Evolutionary conservation across 2,888 invertebrate genomes (phyloP).

Genomic region (Adelphocoris suturalis): DNA sequence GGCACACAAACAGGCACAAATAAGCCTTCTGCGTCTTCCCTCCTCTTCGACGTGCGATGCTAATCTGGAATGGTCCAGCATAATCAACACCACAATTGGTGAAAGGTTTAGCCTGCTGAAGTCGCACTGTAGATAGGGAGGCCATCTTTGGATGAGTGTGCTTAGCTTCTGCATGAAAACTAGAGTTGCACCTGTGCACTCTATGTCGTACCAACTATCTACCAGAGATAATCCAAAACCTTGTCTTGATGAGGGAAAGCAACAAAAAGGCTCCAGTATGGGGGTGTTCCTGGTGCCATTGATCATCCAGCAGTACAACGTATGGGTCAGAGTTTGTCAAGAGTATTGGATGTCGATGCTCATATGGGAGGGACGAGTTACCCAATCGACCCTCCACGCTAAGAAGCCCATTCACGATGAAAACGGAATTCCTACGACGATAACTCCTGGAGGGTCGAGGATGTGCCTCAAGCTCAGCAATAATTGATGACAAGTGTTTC

Average conservation of each 20-base stretch:
- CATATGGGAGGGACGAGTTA: conserved; percentile 66
- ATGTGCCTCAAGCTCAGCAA: no score
- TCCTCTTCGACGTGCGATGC: conserved; percentile 15
- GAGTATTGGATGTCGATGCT: conserved; percentile 37
- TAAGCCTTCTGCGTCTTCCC: conserved; percentile 61
- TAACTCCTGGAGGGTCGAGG: no score
- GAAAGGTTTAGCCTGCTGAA: conserved; percentile 36
- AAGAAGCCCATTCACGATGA: no score
- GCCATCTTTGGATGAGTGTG: conserved; percentile 66
- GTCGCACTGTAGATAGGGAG: conserved; percentile 50
- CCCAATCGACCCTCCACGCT: neutral
- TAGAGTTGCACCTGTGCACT: conserved; percentile 34
- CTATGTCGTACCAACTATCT: conserved; percentile 6
- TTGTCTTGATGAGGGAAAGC: neutral
- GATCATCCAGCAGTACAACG: conserved; percentile 35
- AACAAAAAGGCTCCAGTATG: conserved; percentile 40
- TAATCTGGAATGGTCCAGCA: conserved; percentile 74
- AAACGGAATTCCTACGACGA: no score
- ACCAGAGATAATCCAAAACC: conserved; percentile 54
- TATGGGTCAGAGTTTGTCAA: conserved; percentile 4
- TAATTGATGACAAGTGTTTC: no score
- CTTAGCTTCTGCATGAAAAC: conserved; percentile 51
- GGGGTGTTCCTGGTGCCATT: conserved; percentile 35
- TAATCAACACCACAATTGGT: conserved; percentile 75
- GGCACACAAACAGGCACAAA: conserved; percentile 7